Conservation (phyloP, 1,140 invertebrate genomes). For the Drosophila varians region DNA sequence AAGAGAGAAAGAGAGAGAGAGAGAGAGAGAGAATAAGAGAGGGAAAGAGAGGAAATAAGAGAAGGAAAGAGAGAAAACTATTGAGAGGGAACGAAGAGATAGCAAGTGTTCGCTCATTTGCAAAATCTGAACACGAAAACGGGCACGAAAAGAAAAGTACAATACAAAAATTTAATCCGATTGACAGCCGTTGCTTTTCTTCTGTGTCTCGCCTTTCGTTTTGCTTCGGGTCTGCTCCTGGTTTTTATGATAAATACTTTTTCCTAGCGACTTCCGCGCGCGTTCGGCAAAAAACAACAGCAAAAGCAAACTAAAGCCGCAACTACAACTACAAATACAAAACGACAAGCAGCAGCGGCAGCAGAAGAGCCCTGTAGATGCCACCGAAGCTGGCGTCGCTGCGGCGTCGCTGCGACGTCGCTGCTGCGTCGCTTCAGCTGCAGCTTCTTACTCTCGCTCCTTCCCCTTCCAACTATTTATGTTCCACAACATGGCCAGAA, state of each 20-base stretch:
- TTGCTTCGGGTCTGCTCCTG: conserved; percentile 33
- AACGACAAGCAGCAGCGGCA: not conserved
- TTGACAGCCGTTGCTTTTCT: conserved; percentile 51
- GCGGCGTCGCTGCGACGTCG: not conserved
- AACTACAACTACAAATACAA: conserved; percentile 64
- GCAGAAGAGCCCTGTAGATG: conserved; percentile 38
- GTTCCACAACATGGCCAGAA: conserved; percentile 8
- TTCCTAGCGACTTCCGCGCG: conserved; percentile 54
- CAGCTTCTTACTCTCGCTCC: conserved; percentile 31
- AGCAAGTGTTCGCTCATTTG: conserved; percentile 60
- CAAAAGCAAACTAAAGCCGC: conserved; percentile 65
- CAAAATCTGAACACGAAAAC: conserved; percentile 42
- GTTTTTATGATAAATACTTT: conserved; percentile 50
- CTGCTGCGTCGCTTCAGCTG: conserved; percentile 28
- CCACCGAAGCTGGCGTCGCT: conserved; percentile 45
- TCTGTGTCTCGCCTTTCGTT: conserved; percentile 14
- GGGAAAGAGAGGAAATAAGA: conserved; percentile 14
- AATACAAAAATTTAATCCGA: conserved; percentile 72
- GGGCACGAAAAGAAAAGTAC: conserved; percentile 55
- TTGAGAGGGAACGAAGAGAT: no score
- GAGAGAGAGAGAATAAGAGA: conserved; percentile 17
- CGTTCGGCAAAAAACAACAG: conserved; percentile 67
- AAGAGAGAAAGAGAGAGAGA: conserved; percentile 17
- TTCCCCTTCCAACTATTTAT: conserved; percentile 25
- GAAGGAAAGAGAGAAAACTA: conserved; percentile 14